Evolutionary conservation across 2,797 vertebrate species (phyloP).

Genomic region (Ammospiza maritima): DNA sequence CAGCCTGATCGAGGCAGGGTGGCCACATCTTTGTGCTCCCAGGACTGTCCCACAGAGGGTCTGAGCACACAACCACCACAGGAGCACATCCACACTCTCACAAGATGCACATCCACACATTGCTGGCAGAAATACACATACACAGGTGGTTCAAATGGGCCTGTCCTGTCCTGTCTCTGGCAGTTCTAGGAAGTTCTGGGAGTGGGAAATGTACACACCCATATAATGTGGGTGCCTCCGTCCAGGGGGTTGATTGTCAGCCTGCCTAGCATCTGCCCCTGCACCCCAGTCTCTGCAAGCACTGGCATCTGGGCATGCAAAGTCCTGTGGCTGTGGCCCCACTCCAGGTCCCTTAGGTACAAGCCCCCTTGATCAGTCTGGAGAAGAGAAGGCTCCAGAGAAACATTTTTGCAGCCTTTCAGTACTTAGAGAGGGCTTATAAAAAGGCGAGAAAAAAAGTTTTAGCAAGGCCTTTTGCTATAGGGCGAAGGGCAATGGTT

Average conservation of each 20-base stretch:
- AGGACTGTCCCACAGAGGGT: rapidly evolving
- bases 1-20: rapidly evolving
- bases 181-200: background rate
- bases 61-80: background rate
- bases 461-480: background rate
- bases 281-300: background rate
- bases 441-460: background rate
- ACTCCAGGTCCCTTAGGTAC: background rate
- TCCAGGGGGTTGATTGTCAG: background rate
- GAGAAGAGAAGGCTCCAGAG: background rate
- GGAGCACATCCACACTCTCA: too few relatives aligned
- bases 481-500: background rate
- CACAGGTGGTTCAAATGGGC: background rate
- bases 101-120: rapidly evolving
- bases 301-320: background rate
- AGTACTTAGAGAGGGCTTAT: background rate
- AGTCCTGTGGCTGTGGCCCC: background rate
- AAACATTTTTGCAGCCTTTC: background rate
- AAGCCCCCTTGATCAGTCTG: background rate
- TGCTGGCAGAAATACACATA: background rate
- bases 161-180: background rate
- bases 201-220: background rate
- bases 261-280: background rate
- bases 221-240: background rate
- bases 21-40: background rate